These are phyloP conservation scores for Hoplostethus atlanticus DNA, from an alignment of 2,797 vertebrate species.

Conservation along the genomic window DNA sequence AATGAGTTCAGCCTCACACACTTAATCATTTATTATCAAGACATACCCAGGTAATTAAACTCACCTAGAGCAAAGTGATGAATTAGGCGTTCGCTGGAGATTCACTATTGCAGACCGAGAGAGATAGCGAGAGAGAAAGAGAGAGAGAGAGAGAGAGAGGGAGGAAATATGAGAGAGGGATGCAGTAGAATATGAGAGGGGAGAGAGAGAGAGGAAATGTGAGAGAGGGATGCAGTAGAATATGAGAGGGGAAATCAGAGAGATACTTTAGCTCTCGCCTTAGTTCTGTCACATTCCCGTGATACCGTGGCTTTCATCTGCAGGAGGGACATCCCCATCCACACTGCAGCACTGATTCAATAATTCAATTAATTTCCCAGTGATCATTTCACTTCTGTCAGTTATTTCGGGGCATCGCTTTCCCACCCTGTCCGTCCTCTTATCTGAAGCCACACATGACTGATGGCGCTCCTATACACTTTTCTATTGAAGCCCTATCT, in stretches of 20 bases:
- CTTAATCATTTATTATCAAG: conserved; percentile 67
- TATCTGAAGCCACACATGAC: conserved; percentile 2
- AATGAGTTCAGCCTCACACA: conserved; percentile 44
- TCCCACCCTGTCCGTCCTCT: conserved; percentile 12
- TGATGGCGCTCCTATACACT: conserved; percentile 19
- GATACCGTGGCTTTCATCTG: conserved; percentile 44
- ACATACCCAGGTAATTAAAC: conserved; percentile 63
- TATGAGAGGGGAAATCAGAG: background rate
- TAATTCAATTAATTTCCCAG: conserved; percentile 63
- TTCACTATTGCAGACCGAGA: conserved; percentile 27
- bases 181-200: background rate
- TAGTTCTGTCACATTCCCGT: conserved; percentile 28
- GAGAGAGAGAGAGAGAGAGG: conserved; percentile 1
- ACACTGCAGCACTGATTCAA: conserved; percentile 59
- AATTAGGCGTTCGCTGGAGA: conserved; percentile 31
- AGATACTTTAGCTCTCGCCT: conserved; percentile 8
- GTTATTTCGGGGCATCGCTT: conserved; percentile 62
- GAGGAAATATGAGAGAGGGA: background rate
- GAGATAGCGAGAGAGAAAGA: conserved; percentile 9
- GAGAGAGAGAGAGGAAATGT: background rate
- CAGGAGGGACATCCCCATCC: conserved; percentile 38
- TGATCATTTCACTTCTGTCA: conserved; percentile 59
- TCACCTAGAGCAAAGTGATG: conserved; percentile 44
- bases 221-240: background rate
- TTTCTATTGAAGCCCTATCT: conserved; percentile 11